phyloP scores from a whole-genome alignment of 2,113 vertebrate species.

The Syngnathus scovelli region DNA sequence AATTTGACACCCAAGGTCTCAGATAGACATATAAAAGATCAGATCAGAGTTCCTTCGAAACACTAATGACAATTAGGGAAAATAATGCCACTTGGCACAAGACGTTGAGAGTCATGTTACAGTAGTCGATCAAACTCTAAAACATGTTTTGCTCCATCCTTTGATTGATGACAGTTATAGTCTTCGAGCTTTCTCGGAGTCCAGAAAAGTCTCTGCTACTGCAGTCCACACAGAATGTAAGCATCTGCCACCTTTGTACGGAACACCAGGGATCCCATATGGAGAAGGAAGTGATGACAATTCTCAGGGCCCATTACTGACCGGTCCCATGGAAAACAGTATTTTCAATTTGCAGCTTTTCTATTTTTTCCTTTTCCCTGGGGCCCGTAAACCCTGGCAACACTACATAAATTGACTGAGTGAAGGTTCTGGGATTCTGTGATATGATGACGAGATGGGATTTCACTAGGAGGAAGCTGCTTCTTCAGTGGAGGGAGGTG shows the following conservation, averaged over 20 bases:
- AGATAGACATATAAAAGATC: constrained; percentile 34
- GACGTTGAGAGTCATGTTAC: constrained; percentile 33
- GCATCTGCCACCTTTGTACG: constrained; percentile 32
- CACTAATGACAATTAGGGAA: constrained; percentile 21
- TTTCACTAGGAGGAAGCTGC: not conserved
- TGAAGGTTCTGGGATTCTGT: constrained; percentile 7
- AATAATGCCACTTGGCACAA: constrained; percentile 27
- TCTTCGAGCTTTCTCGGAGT: constrained; percentile 11
- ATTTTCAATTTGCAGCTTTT: not conserved
- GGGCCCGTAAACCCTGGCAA: not conserved
- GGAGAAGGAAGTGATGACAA: not conserved
- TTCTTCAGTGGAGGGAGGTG: constrained; percentile 8
- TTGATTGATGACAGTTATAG: constrained; percentile 1
- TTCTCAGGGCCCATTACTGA: not conserved
- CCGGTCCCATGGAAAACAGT: not conserved
- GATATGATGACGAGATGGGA: not conserved
- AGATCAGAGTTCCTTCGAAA: constrained; percentile 40
- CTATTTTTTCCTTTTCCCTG: not conserved
- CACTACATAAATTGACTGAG: constrained; percentile 23
- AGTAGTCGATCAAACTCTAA: constrained; percentile 37
- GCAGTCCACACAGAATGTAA: constrained; percentile 10
- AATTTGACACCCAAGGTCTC: constrained; percentile 23
- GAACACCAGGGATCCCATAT: constrained; percentile 17
- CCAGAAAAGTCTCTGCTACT: constrained; percentile 13
- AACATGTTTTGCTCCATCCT: constrained; percentile 15